These are phyloP conservation scores for Liasis olivaceus DNA, from an alignment of 2,797 vertebrate genomes.

Conservation along the genomic window DNA sequence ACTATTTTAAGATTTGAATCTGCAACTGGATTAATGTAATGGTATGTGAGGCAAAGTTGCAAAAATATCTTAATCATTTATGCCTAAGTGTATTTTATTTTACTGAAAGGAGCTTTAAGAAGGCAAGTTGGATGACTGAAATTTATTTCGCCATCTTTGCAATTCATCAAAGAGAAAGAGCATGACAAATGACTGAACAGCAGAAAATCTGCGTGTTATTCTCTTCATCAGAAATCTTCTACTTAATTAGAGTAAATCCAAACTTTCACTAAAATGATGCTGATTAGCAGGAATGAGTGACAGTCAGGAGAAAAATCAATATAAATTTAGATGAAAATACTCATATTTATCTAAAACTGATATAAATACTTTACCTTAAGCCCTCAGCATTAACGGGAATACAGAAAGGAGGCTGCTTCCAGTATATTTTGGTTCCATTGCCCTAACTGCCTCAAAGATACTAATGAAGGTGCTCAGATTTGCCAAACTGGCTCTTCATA, in stretches of 20 bases:
- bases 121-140: neutral
- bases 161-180: neutral
- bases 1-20: neutral
- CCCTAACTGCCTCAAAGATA: neutral
- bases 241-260: neutral
- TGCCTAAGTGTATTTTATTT: neutral
- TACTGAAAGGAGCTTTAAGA: neutral
- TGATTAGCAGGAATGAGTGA: neutral
- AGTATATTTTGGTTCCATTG: neutral
- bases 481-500: neutral
- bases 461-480: neutral
- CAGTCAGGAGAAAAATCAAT: neutral
- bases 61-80: neutral
- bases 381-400: neutral
- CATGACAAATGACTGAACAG: neutral
- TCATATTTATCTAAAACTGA: neutral
- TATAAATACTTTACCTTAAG: neutral
- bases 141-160: conserved; percentile 15
- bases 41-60: neutral
- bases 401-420: neutral
- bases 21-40: neutral
- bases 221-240: neutral
- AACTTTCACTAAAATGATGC: neutral
- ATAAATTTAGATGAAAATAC: neutral
- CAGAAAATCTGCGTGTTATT: neutral